Conservation (phyloP, 2,797 vertebrate genomes). For the Tokudaia muenninki region DNA sequence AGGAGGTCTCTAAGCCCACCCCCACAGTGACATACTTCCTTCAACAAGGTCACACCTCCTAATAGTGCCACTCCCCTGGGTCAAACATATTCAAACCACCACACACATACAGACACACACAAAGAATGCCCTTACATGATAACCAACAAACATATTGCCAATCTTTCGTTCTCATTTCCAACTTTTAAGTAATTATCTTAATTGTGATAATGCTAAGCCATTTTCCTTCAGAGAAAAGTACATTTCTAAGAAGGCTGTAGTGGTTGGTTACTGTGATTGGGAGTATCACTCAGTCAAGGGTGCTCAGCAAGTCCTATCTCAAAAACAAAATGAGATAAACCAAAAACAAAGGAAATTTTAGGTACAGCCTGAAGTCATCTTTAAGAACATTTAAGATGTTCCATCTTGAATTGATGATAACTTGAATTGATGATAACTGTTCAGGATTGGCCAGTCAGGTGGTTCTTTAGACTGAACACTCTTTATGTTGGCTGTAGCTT, state of each 20-base stretch:
- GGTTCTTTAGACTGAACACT: background rate
- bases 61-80: background rate
- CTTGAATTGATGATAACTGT: background rate
- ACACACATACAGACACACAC: background rate
- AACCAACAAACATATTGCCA: background rate
- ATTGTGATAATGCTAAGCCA: background rate
- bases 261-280: background rate
- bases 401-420: background rate
- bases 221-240: background rate
- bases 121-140: background rate
- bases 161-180: background rate
- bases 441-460: background rate
- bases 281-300: background rate
- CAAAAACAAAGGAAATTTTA: background rate
- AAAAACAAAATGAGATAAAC: background rate
- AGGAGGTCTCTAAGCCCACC: background rate
- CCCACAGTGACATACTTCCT: background rate
- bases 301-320: background rate
- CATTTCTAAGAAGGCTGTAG: background rate
- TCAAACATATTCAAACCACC: background rate
- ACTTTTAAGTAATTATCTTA: constrained; percentile 12
- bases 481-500: background rate
- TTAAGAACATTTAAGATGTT: background rate
- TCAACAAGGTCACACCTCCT: background rate
- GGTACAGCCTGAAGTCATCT: background rate